These are phyloP conservation scores for Fragum whitleyi DNA, from an alignment of 2,888 invertebrate species.

Conservation along the genomic window DNA sequence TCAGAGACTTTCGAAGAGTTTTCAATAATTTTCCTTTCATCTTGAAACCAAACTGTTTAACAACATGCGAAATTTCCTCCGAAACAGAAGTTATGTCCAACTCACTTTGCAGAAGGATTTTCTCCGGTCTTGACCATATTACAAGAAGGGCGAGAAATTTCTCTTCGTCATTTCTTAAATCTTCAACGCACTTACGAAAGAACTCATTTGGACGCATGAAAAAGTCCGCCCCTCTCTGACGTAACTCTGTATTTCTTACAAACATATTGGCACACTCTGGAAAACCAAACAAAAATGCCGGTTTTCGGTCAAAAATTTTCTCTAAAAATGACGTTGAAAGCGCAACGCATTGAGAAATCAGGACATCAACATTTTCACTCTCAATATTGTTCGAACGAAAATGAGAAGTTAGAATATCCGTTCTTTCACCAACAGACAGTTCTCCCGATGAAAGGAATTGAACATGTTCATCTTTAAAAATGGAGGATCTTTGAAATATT, in stretches of 20 bases:
- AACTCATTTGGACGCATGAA: constrained; percentile 45
- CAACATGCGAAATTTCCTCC: constrained; percentile 7
- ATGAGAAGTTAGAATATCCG: constrained; percentile 32
- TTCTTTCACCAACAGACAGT: constrained; percentile 37
- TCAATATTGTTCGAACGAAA: not conserved
- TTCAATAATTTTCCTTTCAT: constrained; percentile 22
- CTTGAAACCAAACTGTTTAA: constrained; percentile 29
- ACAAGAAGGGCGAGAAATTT: constrained; percentile 47
- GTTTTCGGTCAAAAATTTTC: not conserved
- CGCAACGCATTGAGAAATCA: not conserved
- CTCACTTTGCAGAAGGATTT: constrained; percentile 3
- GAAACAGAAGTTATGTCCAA: constrained; percentile 16
- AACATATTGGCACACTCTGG: constrained; percentile 53
- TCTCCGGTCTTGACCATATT: constrained; percentile 41
- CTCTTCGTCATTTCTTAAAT: constrained; percentile 40
- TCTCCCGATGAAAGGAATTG: constrained; percentile 35
- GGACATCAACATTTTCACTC: not conserved
- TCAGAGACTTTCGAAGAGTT: constrained; percentile 29
- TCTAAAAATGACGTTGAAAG: not conserved
- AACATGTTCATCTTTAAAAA: constrained; percentile 42
- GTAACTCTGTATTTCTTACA: constrained; percentile 36
- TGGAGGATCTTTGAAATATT: not conserved
- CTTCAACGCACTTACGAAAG: constrained; percentile 45
- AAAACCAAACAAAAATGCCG: constrained; percentile 42
- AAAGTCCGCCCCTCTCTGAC: constrained; percentile 24